Evolutionary conservation across 2,797 vertebrate species (phyloP).

Genomic region (Gymnodraco acuticeps): DNA sequence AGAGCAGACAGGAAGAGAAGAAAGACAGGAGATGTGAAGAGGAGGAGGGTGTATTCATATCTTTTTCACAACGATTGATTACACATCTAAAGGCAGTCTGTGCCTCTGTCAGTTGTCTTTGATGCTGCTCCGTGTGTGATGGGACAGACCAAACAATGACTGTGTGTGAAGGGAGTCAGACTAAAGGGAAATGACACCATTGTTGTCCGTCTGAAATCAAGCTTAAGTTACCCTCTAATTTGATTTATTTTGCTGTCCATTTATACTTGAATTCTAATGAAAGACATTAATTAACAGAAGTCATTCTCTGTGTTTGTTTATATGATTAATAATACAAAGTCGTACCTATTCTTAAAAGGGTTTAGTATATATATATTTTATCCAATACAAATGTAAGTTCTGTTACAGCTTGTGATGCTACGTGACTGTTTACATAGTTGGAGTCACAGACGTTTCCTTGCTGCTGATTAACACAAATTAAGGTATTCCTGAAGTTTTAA

Average conservation of each 20-base stretch:
- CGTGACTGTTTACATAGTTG: neutral
- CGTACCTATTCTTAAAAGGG: neutral
- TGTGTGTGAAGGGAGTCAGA: neutral
- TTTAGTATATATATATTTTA: too few relatives aligned
- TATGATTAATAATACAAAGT: neutral
- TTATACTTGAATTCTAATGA: neutral
- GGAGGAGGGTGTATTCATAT: conserved; percentile 36
- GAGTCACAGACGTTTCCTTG: neutral
- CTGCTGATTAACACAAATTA: neutral
- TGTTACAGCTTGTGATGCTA: neutral
- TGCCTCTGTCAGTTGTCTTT: conserved; percentile 17
- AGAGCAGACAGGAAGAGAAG: conserved; percentile 23
- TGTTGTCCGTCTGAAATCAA: neutral
- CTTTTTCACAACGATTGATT: conserved; percentile 50
- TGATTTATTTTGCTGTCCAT: neutral
- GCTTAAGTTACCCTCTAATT: neutral
- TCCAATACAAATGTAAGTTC: neutral
- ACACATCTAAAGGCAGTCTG: conserved; percentile 45
- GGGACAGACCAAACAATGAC: conserved; percentile 15
- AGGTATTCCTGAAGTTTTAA: neutral
- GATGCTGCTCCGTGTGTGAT: conserved; percentile 24
- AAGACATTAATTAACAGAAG: too few relatives aligned
- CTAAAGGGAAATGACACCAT: neutral
- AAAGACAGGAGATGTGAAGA: conserved; percentile 15
- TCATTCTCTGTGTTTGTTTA: neutral